phyloP scores from a whole-genome alignment of 2,888 invertebrate genomes.

The Carpatolechia fugitivella region DNA sequence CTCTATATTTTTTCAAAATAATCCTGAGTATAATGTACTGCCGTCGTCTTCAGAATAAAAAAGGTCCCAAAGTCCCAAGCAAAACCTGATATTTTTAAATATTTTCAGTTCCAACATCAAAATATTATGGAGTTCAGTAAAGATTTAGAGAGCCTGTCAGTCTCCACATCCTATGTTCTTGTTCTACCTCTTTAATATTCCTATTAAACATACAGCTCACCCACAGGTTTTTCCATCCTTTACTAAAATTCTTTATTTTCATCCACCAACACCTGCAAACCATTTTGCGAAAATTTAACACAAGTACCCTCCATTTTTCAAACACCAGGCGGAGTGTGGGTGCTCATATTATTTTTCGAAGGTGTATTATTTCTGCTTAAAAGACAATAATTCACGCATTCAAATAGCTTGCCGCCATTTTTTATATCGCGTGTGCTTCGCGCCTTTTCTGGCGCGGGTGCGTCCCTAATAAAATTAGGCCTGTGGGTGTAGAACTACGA shows the following conservation, averaged over 20 bases:
- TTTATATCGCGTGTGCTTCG: conserved; percentile 80
- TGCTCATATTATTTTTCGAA: conserved; percentile 61
- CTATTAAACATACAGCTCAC: too few species aligned
- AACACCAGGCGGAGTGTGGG: conserved; percentile 41
- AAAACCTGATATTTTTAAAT: too few species aligned
- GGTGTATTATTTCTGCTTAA: conserved; percentile 72
- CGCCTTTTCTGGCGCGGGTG: conserved; percentile 77
- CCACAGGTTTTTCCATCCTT: neutral
- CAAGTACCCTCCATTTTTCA: conserved; percentile 49
- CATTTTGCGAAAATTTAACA: conserved; percentile 25
- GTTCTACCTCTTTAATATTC: too few species aligned
- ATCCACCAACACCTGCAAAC: neutral
- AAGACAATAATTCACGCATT: conserved; percentile 79
- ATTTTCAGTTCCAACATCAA: too few species aligned
- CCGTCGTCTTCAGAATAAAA: too few species aligned
- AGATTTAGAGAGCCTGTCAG: too few species aligned
- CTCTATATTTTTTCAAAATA: too few species aligned
- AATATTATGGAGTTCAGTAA: too few species aligned
- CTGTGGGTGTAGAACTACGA: conserved; percentile 48
- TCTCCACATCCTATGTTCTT: too few species aligned
- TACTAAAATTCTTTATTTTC: too few species aligned
- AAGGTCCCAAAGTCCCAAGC: too few species aligned
- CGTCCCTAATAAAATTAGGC: conserved; percentile 79
- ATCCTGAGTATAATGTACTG: too few species aligned
- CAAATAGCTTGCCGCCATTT: conserved; percentile 76